Evolutionary conservation across 2,797 vertebrate species (phyloP).

Genomic region (Silurus aristotelis): DNA sequence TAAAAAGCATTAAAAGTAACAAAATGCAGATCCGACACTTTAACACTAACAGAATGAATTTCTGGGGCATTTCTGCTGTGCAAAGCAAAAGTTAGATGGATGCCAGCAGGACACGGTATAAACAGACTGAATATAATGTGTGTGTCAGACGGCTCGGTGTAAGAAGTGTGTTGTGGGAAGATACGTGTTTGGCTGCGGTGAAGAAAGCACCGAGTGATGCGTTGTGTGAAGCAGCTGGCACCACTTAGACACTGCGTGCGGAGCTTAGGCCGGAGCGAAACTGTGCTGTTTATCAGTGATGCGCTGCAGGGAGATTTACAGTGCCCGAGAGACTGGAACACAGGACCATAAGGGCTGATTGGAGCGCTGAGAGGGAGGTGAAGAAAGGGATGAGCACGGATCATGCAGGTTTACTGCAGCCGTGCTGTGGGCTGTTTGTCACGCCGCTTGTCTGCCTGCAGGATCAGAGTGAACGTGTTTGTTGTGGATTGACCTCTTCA

Average conservation of each 20-base stretch:
- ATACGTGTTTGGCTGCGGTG: constrained; percentile 16
- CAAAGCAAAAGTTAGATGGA: constrained; percentile 14
- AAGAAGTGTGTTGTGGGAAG: constrained; percentile 15
- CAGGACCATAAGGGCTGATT: constrained; percentile 16
- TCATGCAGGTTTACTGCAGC: constrained; percentile 38
- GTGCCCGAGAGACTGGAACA: constrained; percentile 14
- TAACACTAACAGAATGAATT: background rate
- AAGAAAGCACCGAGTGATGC: background rate
- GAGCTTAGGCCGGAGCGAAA: constrained; percentile 34
- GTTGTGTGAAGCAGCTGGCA: constrained; percentile 53
- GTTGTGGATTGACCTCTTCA: constrained; percentile 52
- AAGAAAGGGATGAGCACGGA: constrained; percentile 38
- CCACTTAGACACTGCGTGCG: constrained; percentile 53
- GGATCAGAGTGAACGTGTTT: constrained; percentile 41
- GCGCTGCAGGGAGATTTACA: constrained; percentile 53
- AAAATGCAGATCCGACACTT: background rate
- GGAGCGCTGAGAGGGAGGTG: constrained; percentile 16
- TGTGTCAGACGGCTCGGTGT: background rate
- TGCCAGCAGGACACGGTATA: background rate
- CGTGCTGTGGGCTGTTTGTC: constrained; percentile 40
- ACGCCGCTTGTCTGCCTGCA: constrained; percentile 50
- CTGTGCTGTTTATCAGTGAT: constrained; percentile 49
- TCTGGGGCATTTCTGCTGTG: background rate
- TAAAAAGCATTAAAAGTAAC: background rate
- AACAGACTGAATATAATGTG: background rate